A percentile compares a stretch with the other conserved stretches of the same genome.
These are phyloP conservation scores for Andrena flavipes DNA, from an alignment of 2,888 invertebrate genomes.

Conservation along the genomic window DNA sequence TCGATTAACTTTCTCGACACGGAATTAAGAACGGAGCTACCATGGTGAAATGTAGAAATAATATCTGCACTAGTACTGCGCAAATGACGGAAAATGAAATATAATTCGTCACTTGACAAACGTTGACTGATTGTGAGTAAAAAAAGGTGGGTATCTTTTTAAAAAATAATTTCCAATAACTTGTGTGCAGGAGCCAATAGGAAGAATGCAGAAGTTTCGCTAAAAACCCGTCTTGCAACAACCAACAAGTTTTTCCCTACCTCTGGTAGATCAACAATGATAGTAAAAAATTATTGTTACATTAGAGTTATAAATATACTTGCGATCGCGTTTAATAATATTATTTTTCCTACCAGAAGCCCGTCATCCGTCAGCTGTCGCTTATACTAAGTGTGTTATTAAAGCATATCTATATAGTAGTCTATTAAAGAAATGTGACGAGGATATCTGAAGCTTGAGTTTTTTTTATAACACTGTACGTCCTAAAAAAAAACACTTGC, in stretches of 20 bases:
- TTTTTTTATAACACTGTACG: too few relatives aligned
- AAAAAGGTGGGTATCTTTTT: neutral
- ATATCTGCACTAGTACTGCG: too few relatives aligned
- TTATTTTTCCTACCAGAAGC: neutral
- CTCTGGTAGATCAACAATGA: neutral
- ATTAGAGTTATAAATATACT: neutral
- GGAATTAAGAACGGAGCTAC: neutral
- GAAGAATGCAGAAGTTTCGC: neutral
- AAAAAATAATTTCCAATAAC: neutral
- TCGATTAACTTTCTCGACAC: neutral
- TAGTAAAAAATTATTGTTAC: neutral
- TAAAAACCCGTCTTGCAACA: conserved; percentile 13
- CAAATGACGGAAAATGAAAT: neutral
- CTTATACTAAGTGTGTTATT: too few relatives aligned
- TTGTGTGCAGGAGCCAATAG: neutral
- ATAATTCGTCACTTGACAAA: too few relatives aligned
- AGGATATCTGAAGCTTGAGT: too few relatives aligned
- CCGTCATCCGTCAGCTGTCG: too few relatives aligned
- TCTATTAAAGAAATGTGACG: too few relatives aligned
- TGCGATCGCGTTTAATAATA: neutral
- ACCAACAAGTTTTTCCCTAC: conserved; percentile 7
- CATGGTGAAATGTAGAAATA: too few relatives aligned
- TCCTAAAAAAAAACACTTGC: too few relatives aligned
- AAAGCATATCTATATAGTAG: too few relatives aligned
- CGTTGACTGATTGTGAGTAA: neutral